Conservation (phyloP, 2,113 vertebrate species). For the Austrofundulus limnaeus region DNA sequence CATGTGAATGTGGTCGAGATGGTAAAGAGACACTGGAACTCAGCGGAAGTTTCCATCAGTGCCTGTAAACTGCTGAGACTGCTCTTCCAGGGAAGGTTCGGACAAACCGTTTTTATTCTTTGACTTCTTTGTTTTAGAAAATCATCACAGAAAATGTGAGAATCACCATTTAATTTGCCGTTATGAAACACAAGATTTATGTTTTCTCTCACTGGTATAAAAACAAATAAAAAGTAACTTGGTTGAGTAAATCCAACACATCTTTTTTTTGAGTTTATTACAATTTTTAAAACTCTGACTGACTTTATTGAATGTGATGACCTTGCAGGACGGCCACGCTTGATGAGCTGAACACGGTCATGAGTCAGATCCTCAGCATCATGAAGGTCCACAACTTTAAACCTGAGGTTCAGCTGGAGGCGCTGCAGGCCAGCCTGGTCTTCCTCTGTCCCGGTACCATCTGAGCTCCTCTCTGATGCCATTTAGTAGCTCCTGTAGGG, state of each 20-base stretch:
- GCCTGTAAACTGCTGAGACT: constrained; percentile 86
- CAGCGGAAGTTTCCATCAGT: constrained; percentile 83
- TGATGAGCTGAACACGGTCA: constrained; percentile 84
- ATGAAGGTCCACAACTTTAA: constrained; percentile 86
- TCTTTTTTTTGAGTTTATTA: no score
- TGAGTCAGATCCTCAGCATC: constrained; percentile 81
- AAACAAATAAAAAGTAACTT: no score
- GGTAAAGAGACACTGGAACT: constrained; percentile 85
- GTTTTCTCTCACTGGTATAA: no score
- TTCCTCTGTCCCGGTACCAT: constrained; percentile 83
- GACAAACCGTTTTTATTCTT: neutral
- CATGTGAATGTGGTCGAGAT: constrained; percentile 91
- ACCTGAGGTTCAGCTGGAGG: constrained; percentile 86
- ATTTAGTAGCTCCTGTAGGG: neutral
- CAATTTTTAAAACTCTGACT: no score
- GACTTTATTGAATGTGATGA: no score
- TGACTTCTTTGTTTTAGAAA: no score
- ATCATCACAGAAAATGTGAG: no score
- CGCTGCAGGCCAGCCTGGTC: constrained; percentile 84
- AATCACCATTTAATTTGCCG: no score
- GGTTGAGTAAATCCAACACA: no score
- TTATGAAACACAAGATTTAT: no score
- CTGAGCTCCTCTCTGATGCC: neutral
- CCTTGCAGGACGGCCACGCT: constrained; percentile 79
- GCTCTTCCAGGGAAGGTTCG: constrained; percentile 90